Evolutionary conservation across 2,888 invertebrate genomes (phyloP), one percentile per base, ranked within the genome.

Genomic region (Scaptomyza reducta): DNA sequence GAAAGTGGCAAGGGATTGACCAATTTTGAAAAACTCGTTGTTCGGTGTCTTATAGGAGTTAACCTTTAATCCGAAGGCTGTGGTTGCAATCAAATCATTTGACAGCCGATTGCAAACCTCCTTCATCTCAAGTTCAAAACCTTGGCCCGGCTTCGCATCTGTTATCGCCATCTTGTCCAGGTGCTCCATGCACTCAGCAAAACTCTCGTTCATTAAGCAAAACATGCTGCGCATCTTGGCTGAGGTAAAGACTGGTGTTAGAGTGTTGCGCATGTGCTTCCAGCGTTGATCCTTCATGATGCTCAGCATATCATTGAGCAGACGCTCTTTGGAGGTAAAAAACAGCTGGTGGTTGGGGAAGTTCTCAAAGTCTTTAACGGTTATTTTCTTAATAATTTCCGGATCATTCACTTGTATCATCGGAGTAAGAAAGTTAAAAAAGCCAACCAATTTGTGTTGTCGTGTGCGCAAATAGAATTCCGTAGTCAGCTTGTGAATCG

Each of bases 191-290:
- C 89, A 87, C 66, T 90, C 90, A 3, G 72, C 77, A 14, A 90
- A 86, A 49, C 89, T 90, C 11, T 89, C 86, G 14, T 76, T 80
- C 59, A 91, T 77, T 41, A 91, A 41, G 3, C 76, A 58, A 25
- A 89, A 89, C 91, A 93, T 93, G 60, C 92, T 90, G 6, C 92
- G 91, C 73, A 93, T 93, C 85, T 93, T 93, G 42, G 93, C 92
- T 42, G 93, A 92, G 6, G 93, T 93, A 74, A 93, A 93, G 0
- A 92, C 92, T 2, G 93, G 93, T 45, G 93, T 93, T 2, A 93
- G 64, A 0, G 92, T 91, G 4, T 89, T 77, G 35, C 92, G 78
- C 92, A 93, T 92, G 6, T 91, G 88, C 33, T 82, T 85, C 91
- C 91, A 91, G 31, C 87, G 86, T 49, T 90, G 79, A 59, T 88